Percentiles rank a stretch among this genome's conserved stretches.
These are phyloP conservation scores for Heliconius eleuchia DNA, from an alignment of 1,140 invertebrate species.

Conservation along the genomic window DNA sequence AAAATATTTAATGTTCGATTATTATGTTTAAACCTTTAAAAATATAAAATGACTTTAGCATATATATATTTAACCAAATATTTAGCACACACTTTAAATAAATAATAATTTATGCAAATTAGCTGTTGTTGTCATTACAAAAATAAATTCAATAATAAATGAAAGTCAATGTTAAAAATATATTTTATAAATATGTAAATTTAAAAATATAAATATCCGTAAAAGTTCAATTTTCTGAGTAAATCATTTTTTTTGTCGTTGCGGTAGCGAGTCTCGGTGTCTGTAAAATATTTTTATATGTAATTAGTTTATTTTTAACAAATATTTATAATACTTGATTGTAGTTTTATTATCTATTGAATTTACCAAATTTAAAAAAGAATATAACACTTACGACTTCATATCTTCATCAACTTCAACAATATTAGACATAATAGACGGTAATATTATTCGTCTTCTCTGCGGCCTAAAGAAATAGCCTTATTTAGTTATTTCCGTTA, in stretches of 20 bases:
- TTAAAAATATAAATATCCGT: background rate
- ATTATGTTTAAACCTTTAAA: too few species aligned
- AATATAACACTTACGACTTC: conserved; percentile 44
- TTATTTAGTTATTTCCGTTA: background rate
- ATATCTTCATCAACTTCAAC: conserved; percentile 66
- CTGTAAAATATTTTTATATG: background rate
- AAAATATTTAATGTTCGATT: too few species aligned
- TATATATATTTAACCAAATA: too few species aligned
- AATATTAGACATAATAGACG: conserved; percentile 66
- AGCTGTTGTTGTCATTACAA: too few species aligned
- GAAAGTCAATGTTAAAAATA: background rate
- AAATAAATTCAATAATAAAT: background rate
- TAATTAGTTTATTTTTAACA: background rate
- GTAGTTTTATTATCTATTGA: background rate
- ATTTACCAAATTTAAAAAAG: background rate
- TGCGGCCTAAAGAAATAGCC: conserved; percentile 39
- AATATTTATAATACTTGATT: background rate
- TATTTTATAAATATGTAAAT: background rate
- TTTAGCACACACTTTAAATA: too few species aligned
- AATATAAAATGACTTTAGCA: too few species aligned
- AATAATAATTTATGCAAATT: too few species aligned
- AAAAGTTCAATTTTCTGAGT: background rate
- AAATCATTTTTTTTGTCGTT: conserved; percentile 4
- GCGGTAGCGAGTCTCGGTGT: conserved; percentile 9
- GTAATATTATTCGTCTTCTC: conserved; percentile 37